Percentiles rank a stretch among this genome's conserved stretches.
Evolutionary conservation across 2,888 invertebrate genomes (phyloP).

Genomic region (Aporophyla nigra): DNA sequence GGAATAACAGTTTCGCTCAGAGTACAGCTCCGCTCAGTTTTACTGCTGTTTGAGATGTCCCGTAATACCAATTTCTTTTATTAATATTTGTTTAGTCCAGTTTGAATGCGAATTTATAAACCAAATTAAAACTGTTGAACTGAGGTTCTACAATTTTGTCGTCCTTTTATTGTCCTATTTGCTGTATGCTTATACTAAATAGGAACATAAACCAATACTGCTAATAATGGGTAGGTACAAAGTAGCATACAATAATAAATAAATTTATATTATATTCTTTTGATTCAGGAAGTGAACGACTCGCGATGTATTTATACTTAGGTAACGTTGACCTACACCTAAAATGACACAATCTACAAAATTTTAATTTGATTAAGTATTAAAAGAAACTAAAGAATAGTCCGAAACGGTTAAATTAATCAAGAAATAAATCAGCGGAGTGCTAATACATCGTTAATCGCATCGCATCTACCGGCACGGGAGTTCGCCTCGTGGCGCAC

Average conservation of each 20-base stretch:
- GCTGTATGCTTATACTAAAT: too few species aligned
- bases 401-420: slow-evolving; percentile 30
- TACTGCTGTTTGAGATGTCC: slow-evolving; percentile 51
- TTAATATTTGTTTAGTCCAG: slow-evolving; percentile 53
- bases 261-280: too few species aligned
- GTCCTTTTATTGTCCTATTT: not conserved
- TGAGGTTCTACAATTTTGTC: slow-evolving; percentile 4
- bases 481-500: slow-evolving; percentile 6
- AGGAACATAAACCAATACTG: not conserved
- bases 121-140: slow-evolving; percentile 25
- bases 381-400: slow-evolving; percentile 2
- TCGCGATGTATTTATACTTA: not conserved
- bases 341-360: not conserved
- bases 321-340: not conserved
- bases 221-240: too few species aligned
- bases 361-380: not conserved
- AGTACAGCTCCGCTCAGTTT: slow-evolving; percentile 43
- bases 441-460: slow-evolving; percentile 61
- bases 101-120: slow-evolving; percentile 36
- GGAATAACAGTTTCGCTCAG: slow-evolving; percentile 49
- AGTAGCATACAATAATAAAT: too few species aligned
- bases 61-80: slow-evolving; percentile 53
- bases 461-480: slow-evolving; percentile 36
- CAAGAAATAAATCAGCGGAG: slow-evolving; percentile 53
- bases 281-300: not conserved